These are phyloP conservation scores for Triops longicaudatus DNA, from an alignment of 1,140 invertebrate genomes.

Conservation along the genomic window DNA sequence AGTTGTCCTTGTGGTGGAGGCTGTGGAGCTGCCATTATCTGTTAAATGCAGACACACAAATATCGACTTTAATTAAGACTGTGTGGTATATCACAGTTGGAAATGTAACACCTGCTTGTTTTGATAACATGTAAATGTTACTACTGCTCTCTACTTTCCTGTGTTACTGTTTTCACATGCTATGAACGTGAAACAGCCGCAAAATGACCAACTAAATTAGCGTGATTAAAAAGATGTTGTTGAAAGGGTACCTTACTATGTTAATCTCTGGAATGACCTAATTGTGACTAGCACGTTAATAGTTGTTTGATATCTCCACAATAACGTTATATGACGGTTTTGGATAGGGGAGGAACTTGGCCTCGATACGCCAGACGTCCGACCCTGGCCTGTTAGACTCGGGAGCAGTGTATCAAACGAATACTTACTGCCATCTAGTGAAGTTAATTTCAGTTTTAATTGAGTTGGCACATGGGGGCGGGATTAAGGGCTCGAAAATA, in stretches of 20 bases:
- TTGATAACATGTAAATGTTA: not conserved
- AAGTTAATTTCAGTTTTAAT: not conserved
- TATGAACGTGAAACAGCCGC: no score
- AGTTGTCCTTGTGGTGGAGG: conserved; percentile 4
- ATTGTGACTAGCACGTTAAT: conserved; percentile 12
- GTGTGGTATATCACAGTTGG: not conserved
- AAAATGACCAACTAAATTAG: no score
- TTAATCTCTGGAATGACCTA: conserved; percentile 15
- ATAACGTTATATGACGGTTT: not conserved
- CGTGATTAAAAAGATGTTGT: no score
- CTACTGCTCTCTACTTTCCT: no score
- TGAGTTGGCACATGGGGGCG: not conserved
- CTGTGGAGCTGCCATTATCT: not conserved
- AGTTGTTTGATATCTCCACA: not conserved
- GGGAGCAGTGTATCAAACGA: not conserved
- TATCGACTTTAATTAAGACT: not conserved
- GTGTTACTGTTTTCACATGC: no score
- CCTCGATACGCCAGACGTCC: not conserved
- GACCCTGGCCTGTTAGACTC: not conserved
- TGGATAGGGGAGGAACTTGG: conserved; percentile 13
- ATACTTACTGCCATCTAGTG: not conserved
- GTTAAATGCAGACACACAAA: not conserved
- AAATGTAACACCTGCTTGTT: conserved; percentile 3
- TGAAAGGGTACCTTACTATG: not conserved
- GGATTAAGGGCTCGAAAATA: not conserved